Evolutionary conservation across 2,888 invertebrate species (phyloP), one percentile per base, ranked within the genome.

Genomic region (Aleiodes alternator): DNA sequence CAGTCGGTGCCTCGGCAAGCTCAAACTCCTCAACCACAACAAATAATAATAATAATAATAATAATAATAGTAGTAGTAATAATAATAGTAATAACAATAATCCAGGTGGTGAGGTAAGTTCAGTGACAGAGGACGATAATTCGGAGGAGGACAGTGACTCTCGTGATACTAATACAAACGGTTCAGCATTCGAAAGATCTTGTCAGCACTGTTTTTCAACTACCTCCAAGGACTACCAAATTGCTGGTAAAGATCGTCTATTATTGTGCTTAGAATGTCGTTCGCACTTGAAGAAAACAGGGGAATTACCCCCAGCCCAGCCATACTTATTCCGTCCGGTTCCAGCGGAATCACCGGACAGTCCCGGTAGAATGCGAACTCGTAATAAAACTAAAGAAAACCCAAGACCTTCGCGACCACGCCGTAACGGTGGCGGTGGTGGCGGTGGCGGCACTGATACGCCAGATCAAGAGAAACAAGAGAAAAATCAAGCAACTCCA

Each of bases 141-240:
- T 97, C 97, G 80, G 97, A 97, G 88, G 97, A 97, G 89, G 98
- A 98, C 90, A 97, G 97, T 90, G 97, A 97, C 90, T 97, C 96
- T 76, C 93, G 97, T 87, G 96, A 97, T 86, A 94, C 96, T 83
- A 89, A 89, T 69, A 88, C 89, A 4, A 88, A 89, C 83, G 89
- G 89, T 16, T 83, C 84, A 57, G 81, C 84, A 0, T 76, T 81
- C 11, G 90, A 91, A 78, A 90, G 91, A 38, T 91, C 93, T 68
- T 96, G 96, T 84, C 93, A 94, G 79, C 94, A 95, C 86, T 96
- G 96, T 86, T 94, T 93, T 83, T 93, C 94, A 4, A 94, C 94
- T 77, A 93, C 93, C 31, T 89, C 89, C 5, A 89, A 89, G 73
- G 89, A 89, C 75, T 89, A 87, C 82, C 93, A 94, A 86, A 93